These are phyloP conservation scores for Labeo calbasu DNA, from an alignment of 2,797 vertebrate species.

Conservation along the genomic window DNA sequence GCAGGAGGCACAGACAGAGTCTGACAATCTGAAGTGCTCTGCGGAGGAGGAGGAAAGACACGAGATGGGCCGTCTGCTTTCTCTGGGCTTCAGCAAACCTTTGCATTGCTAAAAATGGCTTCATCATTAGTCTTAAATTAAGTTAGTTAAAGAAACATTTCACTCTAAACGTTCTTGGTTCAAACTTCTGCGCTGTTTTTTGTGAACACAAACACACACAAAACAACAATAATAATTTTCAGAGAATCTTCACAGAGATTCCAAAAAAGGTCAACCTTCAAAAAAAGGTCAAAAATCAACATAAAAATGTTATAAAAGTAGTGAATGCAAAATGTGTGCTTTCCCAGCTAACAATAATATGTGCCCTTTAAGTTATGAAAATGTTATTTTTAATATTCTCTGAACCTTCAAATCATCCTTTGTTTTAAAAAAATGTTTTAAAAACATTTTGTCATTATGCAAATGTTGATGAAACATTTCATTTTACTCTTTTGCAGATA, in stretches of 20 bases:
- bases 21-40: constrained; percentile 11
- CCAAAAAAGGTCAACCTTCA: neutral
- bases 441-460: too few relatives aligned
- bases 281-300: neutral
- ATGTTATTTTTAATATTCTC: neutral
- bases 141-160: neutral
- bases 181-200: neutral
- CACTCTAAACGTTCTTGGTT: neutral
- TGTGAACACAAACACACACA: neutral
- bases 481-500: neutral
- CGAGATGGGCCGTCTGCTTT: neutral
- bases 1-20: constrained; percentile 7
- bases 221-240: neutral
- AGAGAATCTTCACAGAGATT: neutral
- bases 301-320: neutral
- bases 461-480: neutral
- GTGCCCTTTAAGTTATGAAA: too few relatives aligned
- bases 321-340: neutral
- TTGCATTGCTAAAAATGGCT: neutral
- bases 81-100: neutral
- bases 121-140: constrained; percentile 10
- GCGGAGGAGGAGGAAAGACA: constrained; percentile 7
- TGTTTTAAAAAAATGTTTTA: too few relatives aligned
- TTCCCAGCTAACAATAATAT: too few relatives aligned
- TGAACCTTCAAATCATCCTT: too few relatives aligned